These are phyloP conservation scores for Cichladusa arquata DNA, from an alignment of 2,113 vertebrate genomes.

Conservation along the genomic window DNA sequence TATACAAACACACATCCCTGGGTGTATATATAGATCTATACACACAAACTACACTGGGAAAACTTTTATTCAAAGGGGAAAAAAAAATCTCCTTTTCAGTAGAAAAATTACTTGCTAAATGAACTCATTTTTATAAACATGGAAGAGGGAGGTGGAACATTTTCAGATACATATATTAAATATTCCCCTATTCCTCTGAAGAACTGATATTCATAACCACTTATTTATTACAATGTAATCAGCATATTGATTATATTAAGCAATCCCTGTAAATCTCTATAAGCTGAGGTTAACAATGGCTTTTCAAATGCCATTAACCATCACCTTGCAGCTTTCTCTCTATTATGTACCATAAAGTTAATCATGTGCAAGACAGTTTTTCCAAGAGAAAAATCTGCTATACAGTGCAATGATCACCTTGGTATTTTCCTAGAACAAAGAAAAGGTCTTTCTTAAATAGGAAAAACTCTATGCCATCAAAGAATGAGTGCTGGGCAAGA, in stretches of 20 bases:
- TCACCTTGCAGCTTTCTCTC: slow-evolving; percentile 68
- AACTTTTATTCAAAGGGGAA: background rate
- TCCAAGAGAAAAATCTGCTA: slow-evolving; percentile 63
- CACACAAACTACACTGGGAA: background rate
- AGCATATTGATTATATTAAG: slow-evolving; percentile 60
- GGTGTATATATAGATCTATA: background rate
- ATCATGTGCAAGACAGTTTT: slow-evolving; percentile 67
- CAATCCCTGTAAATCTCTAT: slow-evolving; percentile 35
- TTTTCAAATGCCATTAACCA: slow-evolving; percentile 69
- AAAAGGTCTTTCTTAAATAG: slow-evolving; percentile 62
- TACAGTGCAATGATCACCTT: slow-evolving; percentile 58
- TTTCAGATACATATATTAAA: background rate
- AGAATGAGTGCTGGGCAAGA: slow-evolving; percentile 23
- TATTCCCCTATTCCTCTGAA: background rate
- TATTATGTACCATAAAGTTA: slow-evolving; percentile 63
- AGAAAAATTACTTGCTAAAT: background rate
- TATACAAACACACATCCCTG: background rate
- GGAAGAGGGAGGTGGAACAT: background rate
- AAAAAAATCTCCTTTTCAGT: background rate
- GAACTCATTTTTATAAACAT: background rate
- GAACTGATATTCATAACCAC: slow-evolving; percentile 20
- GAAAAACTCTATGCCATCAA: slow-evolving; percentile 26
- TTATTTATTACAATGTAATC: slow-evolving; percentile 44
- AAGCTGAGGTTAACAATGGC: slow-evolving; percentile 47
- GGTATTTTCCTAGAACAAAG: slow-evolving; percentile 68